Conservation (phyloP, 1,140 invertebrate genomes). For the Aricia agestis region DNA sequence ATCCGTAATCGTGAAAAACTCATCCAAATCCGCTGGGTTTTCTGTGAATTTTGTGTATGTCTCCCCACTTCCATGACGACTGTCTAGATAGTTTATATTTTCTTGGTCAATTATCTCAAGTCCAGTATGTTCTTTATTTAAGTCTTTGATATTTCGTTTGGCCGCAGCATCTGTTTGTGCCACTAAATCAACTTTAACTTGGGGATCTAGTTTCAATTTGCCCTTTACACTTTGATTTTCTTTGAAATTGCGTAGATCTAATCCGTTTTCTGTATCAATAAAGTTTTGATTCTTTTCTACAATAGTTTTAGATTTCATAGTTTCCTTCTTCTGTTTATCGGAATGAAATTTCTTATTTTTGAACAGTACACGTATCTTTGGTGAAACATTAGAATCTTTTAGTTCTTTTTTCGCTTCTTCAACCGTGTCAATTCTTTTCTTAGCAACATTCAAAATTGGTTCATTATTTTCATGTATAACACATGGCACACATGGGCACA, state of each 20-base stretch:
- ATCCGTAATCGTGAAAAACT: conserved; percentile 65
- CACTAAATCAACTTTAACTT: not conserved
- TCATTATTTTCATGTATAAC: conserved; percentile 51
- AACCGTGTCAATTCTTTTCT: conserved; percentile 29
- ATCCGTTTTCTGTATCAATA: not conserved
- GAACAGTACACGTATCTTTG: conserved; percentile 26
- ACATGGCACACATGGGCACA: conserved; percentile 58
- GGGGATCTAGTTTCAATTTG: not conserved
- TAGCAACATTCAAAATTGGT: conserved; percentile 34
- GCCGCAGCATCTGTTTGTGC: not conserved
- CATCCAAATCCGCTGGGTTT: conserved; percentile 57
- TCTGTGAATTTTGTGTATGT: conserved; percentile 68
- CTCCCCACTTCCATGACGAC: conserved; percentile 61
- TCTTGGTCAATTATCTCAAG: conserved; percentile 25
- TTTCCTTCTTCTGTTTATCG: conserved; percentile 32
- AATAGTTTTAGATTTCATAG: not conserved
- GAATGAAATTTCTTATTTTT: conserved; percentile 30
- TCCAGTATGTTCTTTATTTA: not conserved
- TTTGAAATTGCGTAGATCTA: not conserved
- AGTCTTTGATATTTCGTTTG: not conserved
- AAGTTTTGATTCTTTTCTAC: not conserved
- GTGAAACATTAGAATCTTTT: conserved; percentile 31
- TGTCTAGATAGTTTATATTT: conserved; percentile 33
- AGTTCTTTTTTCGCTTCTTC: not conserved
- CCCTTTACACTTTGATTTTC: not conserved